A percentile compares a stretch with the other conserved stretches of the same genome.
These are phyloP conservation scores for Andrena cerasifolii DNA, from an alignment of 1,140 invertebrate species.

Conservation along the genomic window DNA sequence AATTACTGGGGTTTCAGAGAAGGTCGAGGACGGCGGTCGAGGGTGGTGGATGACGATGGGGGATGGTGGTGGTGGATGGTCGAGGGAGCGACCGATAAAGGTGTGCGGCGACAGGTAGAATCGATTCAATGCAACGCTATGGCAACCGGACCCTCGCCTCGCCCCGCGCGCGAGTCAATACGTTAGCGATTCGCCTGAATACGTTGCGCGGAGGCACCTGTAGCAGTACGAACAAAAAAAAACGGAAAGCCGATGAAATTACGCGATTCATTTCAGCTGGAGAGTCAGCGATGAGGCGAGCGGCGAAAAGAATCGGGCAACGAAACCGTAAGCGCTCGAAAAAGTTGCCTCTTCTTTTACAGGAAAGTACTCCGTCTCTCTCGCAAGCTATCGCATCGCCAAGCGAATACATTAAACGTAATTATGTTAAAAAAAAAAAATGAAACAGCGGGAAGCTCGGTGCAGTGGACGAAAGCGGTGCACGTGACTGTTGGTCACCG, in stretches of 20 bases:
- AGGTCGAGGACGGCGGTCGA: not conserved
- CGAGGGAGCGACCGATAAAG: not conserved
- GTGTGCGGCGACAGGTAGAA: slow-evolving; percentile 60
- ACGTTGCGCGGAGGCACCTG: slow-evolving; percentile 7
- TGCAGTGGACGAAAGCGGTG: not conserved
- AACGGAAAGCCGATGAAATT: slow-evolving; percentile 14
- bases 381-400: no score
- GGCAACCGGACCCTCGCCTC: slow-evolving; percentile 65
- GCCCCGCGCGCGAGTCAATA: slow-evolving; percentile 65
- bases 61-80: not conserved
- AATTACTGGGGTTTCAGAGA: not conserved
- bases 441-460: not conserved
- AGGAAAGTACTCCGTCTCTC: no score
- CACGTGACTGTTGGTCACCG: not conserved
- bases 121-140: slow-evolving; percentile 72
- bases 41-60: not conserved
- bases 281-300: slow-evolving; percentile 20
- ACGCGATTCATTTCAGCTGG: not conserved
- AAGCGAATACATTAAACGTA: no score
- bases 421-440: not conserved
- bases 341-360: no score
- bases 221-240: not conserved
- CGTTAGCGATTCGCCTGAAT: slow-evolving; percentile 35
- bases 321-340: no score
- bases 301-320: not conserved